Evolutionary conservation across 2,113 vertebrate species (phyloP), one percentile per base, ranked within the genome.

Genomic region (Atrichornis clamosus): DNA sequence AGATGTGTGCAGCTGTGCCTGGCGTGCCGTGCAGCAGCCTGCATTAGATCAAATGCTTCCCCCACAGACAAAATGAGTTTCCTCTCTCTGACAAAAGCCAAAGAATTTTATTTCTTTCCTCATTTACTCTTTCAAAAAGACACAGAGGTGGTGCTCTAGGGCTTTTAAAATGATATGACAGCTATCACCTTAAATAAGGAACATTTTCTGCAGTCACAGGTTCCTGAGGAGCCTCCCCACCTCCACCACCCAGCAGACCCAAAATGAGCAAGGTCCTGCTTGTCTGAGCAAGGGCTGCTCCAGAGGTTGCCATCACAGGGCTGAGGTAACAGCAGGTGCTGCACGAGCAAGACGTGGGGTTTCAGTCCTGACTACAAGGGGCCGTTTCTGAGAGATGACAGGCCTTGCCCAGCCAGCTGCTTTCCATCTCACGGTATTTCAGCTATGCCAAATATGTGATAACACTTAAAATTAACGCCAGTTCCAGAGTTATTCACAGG

Each of bases 321-420:
- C 65, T 72, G 73, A 93, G 55, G 39, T n/a, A 20, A n/a, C 58
- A 89, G 19, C 56, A 82, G 53, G 33, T 32, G 16, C 21, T 41
- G 32, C 30, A 21, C 0, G 5, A 84, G 17, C 41, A 56, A 19
- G 44, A 58, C 0, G 0, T 1, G 1, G 19, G 16, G 4, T 75
- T 93, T 72, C 58, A 44, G 74, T 15, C 62, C 37, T 32, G 10
- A 15, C 13, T 8, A 7, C 18, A 32, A 55, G 65, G 9, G 44
- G 15, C 30, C 33, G 10, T 41, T 60, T 63, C 76, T 74, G 52
- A 84, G 28, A 49, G 4, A 3, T 9, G 42, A 30, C 75, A 52
- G 70, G 9, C 46, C 62, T 67, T 82, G 28, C 49, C 67, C 58
- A 84, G 83, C 10, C 64, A 72, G 65, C 44, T 80, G 60, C 79